A percentile compares a stretch with the other conserved stretches of the same genome.
Conservation (phyloP, 2,113 vertebrate genomes). For the Uria lomvia region DNA sequence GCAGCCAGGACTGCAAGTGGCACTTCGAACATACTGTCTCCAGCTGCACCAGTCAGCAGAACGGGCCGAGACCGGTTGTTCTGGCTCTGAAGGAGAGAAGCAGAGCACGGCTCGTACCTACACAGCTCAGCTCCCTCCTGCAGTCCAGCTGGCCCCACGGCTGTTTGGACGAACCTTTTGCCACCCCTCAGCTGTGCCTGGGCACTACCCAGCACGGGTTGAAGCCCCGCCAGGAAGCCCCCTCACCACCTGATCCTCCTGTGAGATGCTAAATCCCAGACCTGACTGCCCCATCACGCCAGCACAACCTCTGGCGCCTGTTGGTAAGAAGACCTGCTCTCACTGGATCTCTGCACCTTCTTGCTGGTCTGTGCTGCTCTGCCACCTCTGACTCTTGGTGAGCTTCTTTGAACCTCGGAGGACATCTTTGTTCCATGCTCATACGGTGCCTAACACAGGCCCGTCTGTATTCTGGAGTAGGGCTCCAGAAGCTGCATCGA, state of each 20-base stretch:
- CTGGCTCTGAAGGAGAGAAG: neutral
- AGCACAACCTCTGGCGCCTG: neutral
- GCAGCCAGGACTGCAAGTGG: neutral
- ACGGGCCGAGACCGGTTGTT: neutral
- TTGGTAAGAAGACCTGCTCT: neutral
- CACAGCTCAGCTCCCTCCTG: neutral
- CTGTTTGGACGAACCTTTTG: neutral
- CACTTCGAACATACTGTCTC: neutral
- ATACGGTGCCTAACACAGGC: neutral
- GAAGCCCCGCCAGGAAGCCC: neutral
- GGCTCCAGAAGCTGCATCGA: neutral
- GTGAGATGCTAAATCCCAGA: neutral
- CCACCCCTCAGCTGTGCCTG: too few species aligned
- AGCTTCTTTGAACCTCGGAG: neutral
- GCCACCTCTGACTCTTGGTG: neutral
- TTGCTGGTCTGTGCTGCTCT: neutral
- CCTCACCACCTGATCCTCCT: neutral
- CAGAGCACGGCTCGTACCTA: neutral
- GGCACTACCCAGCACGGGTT: neutral
- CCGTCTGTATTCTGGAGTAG: neutral
- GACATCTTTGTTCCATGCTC: neutral
- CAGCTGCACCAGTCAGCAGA: neutral
- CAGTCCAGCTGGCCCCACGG: fast-evolving
- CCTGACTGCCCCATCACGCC: neutral
- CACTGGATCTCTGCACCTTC: neutral